phyloP scores from a whole-genome alignment of 2,888 invertebrate genomes.

The Orchesella flavescens region DNA sequence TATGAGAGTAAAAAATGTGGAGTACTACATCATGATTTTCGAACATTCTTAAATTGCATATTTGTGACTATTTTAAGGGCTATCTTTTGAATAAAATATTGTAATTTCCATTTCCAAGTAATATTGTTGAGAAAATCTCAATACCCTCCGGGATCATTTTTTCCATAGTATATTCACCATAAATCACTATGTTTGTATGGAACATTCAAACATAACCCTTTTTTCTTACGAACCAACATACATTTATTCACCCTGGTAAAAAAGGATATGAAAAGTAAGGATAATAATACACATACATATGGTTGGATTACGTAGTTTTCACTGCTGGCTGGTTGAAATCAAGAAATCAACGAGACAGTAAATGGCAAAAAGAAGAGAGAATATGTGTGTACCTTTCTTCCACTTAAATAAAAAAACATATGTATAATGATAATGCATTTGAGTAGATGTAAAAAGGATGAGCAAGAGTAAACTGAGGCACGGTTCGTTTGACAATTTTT shows the following conservation, averaged over 20 bases:
- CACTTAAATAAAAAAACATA: not conserved
- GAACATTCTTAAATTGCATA: conserved; percentile 2
- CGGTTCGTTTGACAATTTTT: conserved; percentile 52
- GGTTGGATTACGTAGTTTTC: no score
- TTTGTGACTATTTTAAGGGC: conserved; percentile 15
- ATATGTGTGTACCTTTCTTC: not conserved
- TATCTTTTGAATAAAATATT: conserved; percentile 44
- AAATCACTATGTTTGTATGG: conserved; percentile 13
- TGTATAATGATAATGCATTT: not conserved
- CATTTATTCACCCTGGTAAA: not conserved
- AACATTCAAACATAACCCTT: not conserved
- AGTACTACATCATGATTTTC: not conserved
- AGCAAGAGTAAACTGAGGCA: conserved; percentile 16
- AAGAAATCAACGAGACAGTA: not conserved
- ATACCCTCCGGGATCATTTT: conserved; percentile 33
- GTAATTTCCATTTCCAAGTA: conserved; percentile 41
- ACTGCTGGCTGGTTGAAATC: not conserved
- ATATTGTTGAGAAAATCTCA: conserved; percentile 19
- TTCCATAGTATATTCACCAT: not conserved
- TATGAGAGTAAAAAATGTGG: conserved; percentile 2
- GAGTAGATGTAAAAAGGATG: not conserved
- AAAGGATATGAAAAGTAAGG: no score
- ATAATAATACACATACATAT: no score
- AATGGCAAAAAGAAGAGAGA: not conserved
- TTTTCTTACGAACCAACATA: not conserved